Base-by-base conservation (phyloP, 2,113 vertebrate genomes). In the Mugil cephalus region DNA sequence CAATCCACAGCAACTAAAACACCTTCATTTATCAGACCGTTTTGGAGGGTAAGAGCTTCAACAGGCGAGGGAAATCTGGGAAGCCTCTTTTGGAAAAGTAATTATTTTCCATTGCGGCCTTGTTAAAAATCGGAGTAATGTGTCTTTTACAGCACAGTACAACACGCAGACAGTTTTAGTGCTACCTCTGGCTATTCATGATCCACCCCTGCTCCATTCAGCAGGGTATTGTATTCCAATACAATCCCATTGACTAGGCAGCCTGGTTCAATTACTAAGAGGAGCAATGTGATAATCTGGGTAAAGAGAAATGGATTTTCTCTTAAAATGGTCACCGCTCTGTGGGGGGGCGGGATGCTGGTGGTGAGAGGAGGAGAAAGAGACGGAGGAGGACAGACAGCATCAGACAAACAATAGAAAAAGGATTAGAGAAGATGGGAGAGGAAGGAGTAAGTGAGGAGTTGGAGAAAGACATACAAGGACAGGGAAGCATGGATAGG, bases 241-340 rank as follows among this genome's bases (percentile, higher is more conserved):
- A 67, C 77, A 52, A 83, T 86, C 64, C 79, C 62, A 86, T 79
- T 74, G 81, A 86, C 67, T 21, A 60, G 75, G 60, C 72, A 64
- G 61, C 67, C 19, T 2, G 34, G 51, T 65, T 82, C 84, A 69
- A 81, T 88, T 86, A 85, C 85, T 30, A 68, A 88, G 64, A 77
- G 67, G 79, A 43, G 70, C 66, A 5, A 74, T 63, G 79, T 83
- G 84, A 83, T 91, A 82, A 91, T 85, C 86, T 79, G 74, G 48
- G 61, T 69, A 71, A 83, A 84, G 80, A 86, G 74, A 78, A 82
- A 89, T 89, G 36, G 87, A 90, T 89, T 85, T 89, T 61, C 48
- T 46, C 46, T 70, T 84, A 62, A 79, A 88, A 77, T 68, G 67
- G 39, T 70, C 56, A 64, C 43, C 15, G 61, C 54, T 72, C 18